A percentile compares a stretch with the other conserved stretches of the same genome.
Conservation (phyloP, 2,888 invertebrate genomes). For the Lasioglossum vierecki region DNA sequence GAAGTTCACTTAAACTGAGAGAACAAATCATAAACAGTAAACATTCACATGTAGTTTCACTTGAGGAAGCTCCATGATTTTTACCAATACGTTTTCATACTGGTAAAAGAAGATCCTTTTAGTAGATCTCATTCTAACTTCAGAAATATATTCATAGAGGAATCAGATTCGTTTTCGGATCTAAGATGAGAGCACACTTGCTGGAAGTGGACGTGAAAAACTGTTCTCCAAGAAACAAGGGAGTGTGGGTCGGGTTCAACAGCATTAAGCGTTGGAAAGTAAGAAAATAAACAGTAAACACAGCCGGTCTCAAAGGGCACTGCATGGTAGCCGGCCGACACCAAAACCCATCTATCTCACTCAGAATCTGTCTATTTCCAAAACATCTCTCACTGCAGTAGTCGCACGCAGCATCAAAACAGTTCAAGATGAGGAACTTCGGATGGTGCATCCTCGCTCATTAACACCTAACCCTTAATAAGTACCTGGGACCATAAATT, state of each 20-base stretch:
- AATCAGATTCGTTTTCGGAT: background rate
- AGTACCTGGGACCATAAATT: conserved; percentile 8
- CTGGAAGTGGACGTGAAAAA: conserved; percentile 21
- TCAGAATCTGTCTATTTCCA: conserved; percentile 13
- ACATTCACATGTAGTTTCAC: background rate
- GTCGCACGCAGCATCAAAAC: background rate
- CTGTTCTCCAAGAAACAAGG: conserved; percentile 23
- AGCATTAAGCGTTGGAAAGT: conserved; percentile 64
- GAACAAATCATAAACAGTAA: background rate
- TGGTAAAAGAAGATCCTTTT: background rate
- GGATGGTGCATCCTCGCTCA: background rate
- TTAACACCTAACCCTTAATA: background rate
- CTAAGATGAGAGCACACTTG: background rate
- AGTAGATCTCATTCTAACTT: background rate
- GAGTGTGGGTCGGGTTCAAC: conserved; percentile 28
- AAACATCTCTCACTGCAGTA: conserved; percentile 1
- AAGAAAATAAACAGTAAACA: conserved; percentile 77
- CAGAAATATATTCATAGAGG: background rate
- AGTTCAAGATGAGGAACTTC: background rate
- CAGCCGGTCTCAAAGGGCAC: conserved; percentile 31
- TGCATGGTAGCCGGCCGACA: background rate
- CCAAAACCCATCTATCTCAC: conserved; percentile 13
- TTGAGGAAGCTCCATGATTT: background rate
- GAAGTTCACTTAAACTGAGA: too few relatives aligned
- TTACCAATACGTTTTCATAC: background rate